Conservation (phyloP, 2,888 invertebrate genomes). For the Muscina levida region DNA sequence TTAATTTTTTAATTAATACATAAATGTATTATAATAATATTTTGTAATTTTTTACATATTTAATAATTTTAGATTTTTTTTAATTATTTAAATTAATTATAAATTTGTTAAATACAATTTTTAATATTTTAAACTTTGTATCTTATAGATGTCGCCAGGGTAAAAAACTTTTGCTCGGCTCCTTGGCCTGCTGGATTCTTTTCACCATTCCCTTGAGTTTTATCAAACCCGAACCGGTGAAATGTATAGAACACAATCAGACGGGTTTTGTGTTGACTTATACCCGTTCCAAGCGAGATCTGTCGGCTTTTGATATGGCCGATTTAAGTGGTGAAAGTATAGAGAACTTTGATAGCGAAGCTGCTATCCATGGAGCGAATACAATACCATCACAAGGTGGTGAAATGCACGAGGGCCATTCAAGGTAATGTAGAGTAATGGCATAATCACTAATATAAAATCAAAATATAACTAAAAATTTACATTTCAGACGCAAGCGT, state of each 20-base stretch:
- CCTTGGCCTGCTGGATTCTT: constrained; percentile 96
- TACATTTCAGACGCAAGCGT: constrained; percentile 72
- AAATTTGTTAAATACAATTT: neutral
- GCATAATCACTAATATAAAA: neutral
- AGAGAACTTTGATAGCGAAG: constrained; percentile 59
- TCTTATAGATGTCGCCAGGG: constrained; percentile 88
- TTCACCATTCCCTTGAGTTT: constrained; percentile 98
- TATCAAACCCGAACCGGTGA: constrained; percentile 95
- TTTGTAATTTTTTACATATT: no score
- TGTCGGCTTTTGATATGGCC: constrained; percentile 71
- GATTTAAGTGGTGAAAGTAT: constrained; percentile 62
- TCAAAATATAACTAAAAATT: neutral
- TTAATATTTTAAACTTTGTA: no score
- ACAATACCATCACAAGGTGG: constrained; percentile 66
- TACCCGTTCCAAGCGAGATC: constrained; percentile 80
- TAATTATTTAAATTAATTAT: neutral
- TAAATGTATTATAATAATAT: no score
- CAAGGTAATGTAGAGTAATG: constrained; percentile 63
- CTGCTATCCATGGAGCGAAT: constrained; percentile 40
- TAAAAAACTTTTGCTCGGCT: constrained; percentile 92
- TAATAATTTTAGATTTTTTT: no score
- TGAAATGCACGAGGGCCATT: constrained; percentile 68
- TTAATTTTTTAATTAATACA: no score
- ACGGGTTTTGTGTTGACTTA: constrained; percentile 84
- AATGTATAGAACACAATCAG: constrained; percentile 88